Evolutionary conservation across 1,140 invertebrate genomes (phyloP).

Genomic region (Euglossa dilemma): DNA sequence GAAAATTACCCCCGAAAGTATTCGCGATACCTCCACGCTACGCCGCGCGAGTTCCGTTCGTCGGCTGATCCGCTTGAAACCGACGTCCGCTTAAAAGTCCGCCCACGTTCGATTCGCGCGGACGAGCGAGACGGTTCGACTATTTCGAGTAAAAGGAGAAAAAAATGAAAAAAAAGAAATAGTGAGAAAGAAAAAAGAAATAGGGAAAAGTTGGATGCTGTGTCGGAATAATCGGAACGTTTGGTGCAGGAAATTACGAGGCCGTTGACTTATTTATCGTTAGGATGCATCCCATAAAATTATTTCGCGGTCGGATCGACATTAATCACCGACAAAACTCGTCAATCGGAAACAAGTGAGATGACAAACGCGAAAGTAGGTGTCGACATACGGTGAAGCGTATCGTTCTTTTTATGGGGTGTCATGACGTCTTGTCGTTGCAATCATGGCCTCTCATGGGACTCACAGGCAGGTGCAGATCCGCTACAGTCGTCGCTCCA

Average conservation of each 20-base stretch:
- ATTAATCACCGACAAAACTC: slow-evolving; percentile 54
- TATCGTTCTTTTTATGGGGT: slow-evolving; percentile 59
- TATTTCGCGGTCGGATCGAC: slow-evolving; percentile 22
- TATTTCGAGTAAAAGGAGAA: no score
- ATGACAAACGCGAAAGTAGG: slow-evolving; percentile 56
- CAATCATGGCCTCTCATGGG: slow-evolving; percentile 47
- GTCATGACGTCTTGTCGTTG: slow-evolving; percentile 63
- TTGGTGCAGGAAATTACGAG: background rate
- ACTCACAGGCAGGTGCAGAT: slow-evolving; percentile 58
- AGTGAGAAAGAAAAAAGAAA: background rate
- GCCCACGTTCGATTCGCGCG: no score
- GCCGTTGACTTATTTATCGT: no score
- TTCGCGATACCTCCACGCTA: background rate
- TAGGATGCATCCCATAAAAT: slow-evolving; percentile 25
- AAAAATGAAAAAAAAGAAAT: no score
- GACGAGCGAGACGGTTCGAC: no score
- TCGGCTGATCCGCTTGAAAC: background rate
- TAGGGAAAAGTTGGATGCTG: background rate
- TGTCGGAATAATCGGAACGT: background rate
- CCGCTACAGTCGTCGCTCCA: slow-evolving; percentile 33
- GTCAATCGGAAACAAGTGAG: slow-evolving; percentile 28
- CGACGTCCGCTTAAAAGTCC: background rate
- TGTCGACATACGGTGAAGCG: slow-evolving; percentile 58
- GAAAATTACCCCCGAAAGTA: background rate
- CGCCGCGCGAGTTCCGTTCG: background rate